Evolutionary conservation across 2,888 invertebrate species (phyloP).

Genomic region (Ernsta delagoae): DNA sequence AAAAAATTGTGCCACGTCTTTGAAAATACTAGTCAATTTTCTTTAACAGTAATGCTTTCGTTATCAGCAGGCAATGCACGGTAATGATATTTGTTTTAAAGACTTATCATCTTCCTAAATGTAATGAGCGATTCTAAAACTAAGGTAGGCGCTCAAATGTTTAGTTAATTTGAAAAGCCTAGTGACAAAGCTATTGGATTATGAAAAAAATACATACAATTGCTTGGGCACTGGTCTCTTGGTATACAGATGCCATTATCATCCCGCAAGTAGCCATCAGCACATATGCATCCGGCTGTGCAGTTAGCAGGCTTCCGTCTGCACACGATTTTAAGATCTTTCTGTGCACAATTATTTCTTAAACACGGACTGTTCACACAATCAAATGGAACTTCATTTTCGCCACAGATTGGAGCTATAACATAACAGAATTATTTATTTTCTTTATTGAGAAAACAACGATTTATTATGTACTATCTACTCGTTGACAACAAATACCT

Average conservation of each 20-base stretch:
- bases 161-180: no score
- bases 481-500: no score
- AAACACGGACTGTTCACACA: conserved; percentile 8
- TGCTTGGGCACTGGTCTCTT: conserved; percentile 39
- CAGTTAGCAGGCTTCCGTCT: conserved; percentile 40
- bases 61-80: no score
- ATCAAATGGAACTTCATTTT: conserved; percentile 10
- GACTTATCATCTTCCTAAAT: no score
- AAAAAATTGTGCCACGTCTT: no score
- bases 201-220: not conserved
- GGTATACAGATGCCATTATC: conserved; percentile 48
- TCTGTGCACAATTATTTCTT: conserved; percentile 14
- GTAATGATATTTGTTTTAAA: no score
- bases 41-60: no score
- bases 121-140: no score
- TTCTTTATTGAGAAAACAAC: no score
- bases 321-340: conserved; percentile 5
- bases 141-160: no score
- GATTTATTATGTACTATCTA: no score
- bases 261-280: conserved; percentile 49
- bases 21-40: no score
- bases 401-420: conserved; percentile 4
- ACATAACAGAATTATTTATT: not conserved
- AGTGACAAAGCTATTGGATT: not conserved
- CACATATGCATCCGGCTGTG: conserved; percentile 53